Conservation (phyloP, 92 coral and sea anemone genomes). For the Isaurus tuberculatus region DNA sequence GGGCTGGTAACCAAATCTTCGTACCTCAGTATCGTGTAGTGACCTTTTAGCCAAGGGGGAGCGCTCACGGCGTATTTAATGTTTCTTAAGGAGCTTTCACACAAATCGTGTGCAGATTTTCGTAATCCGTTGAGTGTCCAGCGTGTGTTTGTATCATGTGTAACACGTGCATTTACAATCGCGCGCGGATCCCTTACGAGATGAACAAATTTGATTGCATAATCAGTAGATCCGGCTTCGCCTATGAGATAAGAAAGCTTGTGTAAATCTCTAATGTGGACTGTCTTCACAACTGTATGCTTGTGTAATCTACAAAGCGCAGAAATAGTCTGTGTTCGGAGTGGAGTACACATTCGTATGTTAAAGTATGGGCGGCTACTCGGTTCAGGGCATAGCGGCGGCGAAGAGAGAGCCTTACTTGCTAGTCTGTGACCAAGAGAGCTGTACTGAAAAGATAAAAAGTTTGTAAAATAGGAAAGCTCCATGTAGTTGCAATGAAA, state of each 20-base stretch:
- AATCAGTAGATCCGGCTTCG: conserved; percentile 69
- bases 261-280: conserved; percentile 76
- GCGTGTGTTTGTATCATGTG: conserved; percentile 50
- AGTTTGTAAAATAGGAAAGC: conserved; percentile 78
- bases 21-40: conserved; percentile 87
- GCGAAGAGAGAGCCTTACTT: conserved; percentile 84
- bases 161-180: conserved; percentile 71
- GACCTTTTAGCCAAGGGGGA: conserved; percentile 83
- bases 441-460: conserved; percentile 86
- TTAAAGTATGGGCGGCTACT: conserved; percentile 63
- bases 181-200: conserved; percentile 97
- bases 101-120: conserved; percentile 67
- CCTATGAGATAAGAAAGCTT: conserved; percentile 83
- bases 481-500: conserved; percentile 87
- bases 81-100: conserved; percentile 77
- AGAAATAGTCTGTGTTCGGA: conserved; percentile 81
- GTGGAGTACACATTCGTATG: conserved; percentile 84
- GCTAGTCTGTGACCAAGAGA: conserved; percentile 84
- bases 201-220: conserved; percentile 86
- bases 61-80: conserved; percentile 87
- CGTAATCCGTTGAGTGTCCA: conserved; percentile 77
- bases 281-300: conserved; percentile 88
- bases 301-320: conserved; percentile 88
- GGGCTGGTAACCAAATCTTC: conserved; percentile 88
- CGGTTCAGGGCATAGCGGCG: conserved; percentile 90